Evolutionary conservation across 35 echinoderm and acorn worm genomes (phyloP), one percentile per base, ranked within the genome.

Genomic region (Anneissia japonica): DNA sequence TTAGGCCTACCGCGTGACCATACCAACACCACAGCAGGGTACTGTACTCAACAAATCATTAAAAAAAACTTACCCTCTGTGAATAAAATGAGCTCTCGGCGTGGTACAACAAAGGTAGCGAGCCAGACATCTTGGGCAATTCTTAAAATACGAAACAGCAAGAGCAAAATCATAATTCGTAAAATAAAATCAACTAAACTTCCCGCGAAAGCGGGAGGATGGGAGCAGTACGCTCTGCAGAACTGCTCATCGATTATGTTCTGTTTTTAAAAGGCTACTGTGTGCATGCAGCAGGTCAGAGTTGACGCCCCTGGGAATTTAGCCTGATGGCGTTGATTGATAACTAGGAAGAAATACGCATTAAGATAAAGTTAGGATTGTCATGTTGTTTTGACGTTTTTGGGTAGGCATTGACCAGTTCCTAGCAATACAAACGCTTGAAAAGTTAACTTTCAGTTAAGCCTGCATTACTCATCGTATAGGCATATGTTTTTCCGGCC

Each of bases 1-100:
- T n/a, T n/a, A n/a, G n/a, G n/a, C n/a, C n/a, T n/a, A n/a, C n/a
- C n/a, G n/a, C n/a, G n/a, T n/a, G n/a, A n/a, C n/a, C n/a, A n/a
- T n/a, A n/a, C n/a, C n/a, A n/a, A n/a, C n/a, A n/a, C n/a, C n/a
- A n/a, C n/a, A n/a, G n/a, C n/a, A n/a, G n/a, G n/a, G n/a, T n/a
- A n/a, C n/a, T n/a, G n/a, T n/a, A n/a, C n/a, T n/a, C n/a, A n/a
- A n/a, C n/a, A n/a, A n/a, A n/a, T n/a, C n/a, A n/a, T n/a, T n/a
- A n/a, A n/a, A n/a, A n/a, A n/a, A 6, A 31, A 35, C 84, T 76
- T 77, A 86, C 84, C 84, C 74, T 86, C 39, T 86, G 84, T n/a
- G 84, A 86, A 51, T 77, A 86, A 75, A 86, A 86, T 14, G 84
- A 86, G 37, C 74, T 77, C 35, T 86, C 84, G 29, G 84, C 84